Conservation (phyloP, 2,113 vertebrate species). For the Istiophorus platypterus region DNA sequence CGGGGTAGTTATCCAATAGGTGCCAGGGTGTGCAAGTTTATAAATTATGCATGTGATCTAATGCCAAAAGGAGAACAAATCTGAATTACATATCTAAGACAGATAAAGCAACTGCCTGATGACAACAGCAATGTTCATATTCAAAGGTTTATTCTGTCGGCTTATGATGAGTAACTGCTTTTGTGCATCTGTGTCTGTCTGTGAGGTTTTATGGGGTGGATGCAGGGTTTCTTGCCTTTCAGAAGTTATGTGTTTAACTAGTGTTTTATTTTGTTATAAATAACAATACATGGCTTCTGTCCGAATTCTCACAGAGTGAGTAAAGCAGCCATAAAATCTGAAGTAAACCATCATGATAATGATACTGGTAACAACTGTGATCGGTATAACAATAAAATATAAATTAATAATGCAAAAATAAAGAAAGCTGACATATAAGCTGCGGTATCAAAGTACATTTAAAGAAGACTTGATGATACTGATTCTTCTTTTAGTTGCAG, state of each 20-base stretch:
- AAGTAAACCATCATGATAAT: neutral
- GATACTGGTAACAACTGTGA: neutral
- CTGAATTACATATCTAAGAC: neutral
- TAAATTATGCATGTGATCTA: neutral
- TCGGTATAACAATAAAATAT: neutral
- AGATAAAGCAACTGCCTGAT: neutral
- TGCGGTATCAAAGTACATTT: neutral
- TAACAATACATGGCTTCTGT: neutral
- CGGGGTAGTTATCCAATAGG: neutral
- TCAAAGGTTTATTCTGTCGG: neutral
- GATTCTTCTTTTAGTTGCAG: neutral
- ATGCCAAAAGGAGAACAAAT: neutral
- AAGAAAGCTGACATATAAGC: neutral
- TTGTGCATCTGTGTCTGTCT: neutral
- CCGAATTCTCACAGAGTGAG: neutral
- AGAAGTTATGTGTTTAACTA: neutral
- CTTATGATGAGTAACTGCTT: neutral
- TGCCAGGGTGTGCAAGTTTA: neutral
- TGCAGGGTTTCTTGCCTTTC: neutral
- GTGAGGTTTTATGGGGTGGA: neutral
- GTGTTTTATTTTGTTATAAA: neutral
- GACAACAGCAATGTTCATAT: constrained; percentile 9
- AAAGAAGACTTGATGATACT: neutral
- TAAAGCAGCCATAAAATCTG: neutral
- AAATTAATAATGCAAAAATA: neutral